A percentile compares a stretch with the other conserved stretches of the same genome.
These are phyloP conservation scores for Delichon dasypus DNA, from an alignment of 2,797 vertebrate species.

Conservation along the genomic window DNA sequence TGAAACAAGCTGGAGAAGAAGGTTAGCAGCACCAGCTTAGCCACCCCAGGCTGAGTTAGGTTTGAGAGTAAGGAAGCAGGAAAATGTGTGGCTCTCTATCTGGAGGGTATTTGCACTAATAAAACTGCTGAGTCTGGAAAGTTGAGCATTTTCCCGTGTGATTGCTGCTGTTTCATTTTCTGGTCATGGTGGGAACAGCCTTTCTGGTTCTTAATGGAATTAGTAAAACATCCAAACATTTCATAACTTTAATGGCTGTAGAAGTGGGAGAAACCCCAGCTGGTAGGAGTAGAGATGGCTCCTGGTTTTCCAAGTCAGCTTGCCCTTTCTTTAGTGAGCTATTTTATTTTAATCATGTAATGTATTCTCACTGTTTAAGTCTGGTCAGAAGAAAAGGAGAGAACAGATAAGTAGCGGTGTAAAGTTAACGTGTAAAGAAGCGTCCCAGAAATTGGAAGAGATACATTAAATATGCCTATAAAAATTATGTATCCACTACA, in stretches of 20 bases:
- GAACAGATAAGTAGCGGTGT: neutral
- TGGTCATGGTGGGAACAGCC: slow-evolving; percentile 56
- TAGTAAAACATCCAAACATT: slow-evolving; percentile 65
- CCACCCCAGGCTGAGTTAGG: neutral
- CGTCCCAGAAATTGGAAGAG: neutral
- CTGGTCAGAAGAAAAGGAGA: neutral
- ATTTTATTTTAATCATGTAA: neutral
- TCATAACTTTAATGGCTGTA: slow-evolving; percentile 54
- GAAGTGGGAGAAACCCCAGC: slow-evolving; percentile 58
- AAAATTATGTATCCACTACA: neutral
- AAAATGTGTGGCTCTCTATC: slow-evolving; percentile 1
- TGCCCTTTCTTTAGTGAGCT: neutral
- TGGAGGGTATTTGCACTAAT: slow-evolving; percentile 31
- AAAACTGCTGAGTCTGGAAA: slow-evolving; percentile 62
- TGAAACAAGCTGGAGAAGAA: neutral
- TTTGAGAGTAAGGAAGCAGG: neutral
- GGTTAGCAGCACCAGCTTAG: neutral
- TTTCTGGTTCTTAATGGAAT: slow-evolving; percentile 68
- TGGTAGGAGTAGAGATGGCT: slow-evolving; percentile 39
- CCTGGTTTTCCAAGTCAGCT: slow-evolving; percentile 18
- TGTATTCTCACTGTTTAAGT: neutral
- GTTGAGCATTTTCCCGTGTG: slow-evolving; percentile 56
- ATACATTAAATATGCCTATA: neutral
- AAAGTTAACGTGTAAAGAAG: neutral
- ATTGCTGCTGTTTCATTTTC: slow-evolving; percentile 58